These are phyloP conservation scores for Gracilinanus agilis DNA, from an alignment of 2,113 vertebrate genomes.

Conservation along the genomic window DNA sequence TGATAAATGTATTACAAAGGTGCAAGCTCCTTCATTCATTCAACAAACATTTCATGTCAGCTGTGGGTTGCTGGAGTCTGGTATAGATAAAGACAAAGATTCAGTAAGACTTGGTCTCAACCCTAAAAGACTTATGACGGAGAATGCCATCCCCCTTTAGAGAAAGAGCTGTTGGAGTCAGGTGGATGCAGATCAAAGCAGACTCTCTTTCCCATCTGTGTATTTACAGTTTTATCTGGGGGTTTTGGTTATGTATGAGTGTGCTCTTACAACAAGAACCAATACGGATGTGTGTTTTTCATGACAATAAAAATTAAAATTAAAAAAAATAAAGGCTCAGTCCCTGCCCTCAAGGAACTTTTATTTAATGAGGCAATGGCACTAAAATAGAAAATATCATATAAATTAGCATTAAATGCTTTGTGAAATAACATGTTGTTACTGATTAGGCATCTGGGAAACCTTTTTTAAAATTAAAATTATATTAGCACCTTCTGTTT, in stretches of 20 bases:
- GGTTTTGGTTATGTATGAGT: no score
- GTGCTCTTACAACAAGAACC: no score
- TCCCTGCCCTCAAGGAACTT: neutral
- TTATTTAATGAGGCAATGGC: neutral
- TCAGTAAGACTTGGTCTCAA: neutral
- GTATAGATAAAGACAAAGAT: neutral
- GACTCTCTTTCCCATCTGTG: no score
- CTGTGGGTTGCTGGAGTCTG: neutral
- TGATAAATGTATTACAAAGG: neutral
- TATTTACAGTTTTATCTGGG: no score
- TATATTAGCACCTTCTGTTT: neutral
- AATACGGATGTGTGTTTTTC: no score
- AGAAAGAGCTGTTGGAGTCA: no score
- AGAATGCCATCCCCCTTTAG: no score
- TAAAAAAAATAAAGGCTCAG: neutral
- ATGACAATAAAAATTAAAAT: no score
- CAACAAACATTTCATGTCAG: neutral
- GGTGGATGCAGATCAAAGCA: no score
- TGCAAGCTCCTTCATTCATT: neutral
- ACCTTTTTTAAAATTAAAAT: neutral
- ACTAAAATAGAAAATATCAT: neutral
- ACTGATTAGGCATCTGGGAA: neutral
- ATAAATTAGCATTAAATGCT: neutral
- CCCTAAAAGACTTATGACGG: no score
- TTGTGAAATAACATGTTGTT: neutral